Evolutionary conservation across 2,797 vertebrate genomes (phyloP), one percentile per base, ranked within the genome.

Genomic region (Corythornis leucogaster): DNA sequence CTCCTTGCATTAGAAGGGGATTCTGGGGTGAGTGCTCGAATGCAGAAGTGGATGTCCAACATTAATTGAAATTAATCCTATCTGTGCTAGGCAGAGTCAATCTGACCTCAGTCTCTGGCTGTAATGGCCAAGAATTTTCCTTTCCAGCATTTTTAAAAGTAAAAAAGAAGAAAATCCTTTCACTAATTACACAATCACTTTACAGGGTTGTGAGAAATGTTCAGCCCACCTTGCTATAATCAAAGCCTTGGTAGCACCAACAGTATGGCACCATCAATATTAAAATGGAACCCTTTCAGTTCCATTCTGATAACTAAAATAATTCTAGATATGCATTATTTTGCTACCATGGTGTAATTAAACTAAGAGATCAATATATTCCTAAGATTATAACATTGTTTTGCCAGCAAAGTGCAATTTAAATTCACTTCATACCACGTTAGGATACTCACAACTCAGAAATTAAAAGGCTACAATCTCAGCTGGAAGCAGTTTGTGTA

Each of bases 391-490:
- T 73, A 22, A 53, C 28, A 80, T 48, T 10, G 55, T 57, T 86
- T 90, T 95, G 40, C 28, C 31, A 81, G 38, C 8, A 68, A 92
- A n/a, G 8, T 76, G n/a, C 38, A 85, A 61, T 90, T 91, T 84
- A 83, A 92, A 69, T 92, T 89, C 59, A 51, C 26, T 66, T 24
- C 20, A 54, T 83, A 89, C 18, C 40, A 89, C 73, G 40, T 83
- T 79, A 76, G 35, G 11, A 69, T 63, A 78, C 25, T 79, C 50
- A 42, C 13, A 24, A 80, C 31, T 89, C 43, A 85, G 51, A 93
- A 87, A 92, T 64, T 2, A 92, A 87, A 87, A 74, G 48, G 6
- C 24, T 95, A 64, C 38, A 63, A 59, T 92, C 33, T 93, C 71
- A 88, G 53, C 70, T 90, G 83, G 85, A 86, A 86, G 33, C 57